Conservation (phyloP, 2,888 invertebrate species). For the Leptopilina drosophilae region DNA sequence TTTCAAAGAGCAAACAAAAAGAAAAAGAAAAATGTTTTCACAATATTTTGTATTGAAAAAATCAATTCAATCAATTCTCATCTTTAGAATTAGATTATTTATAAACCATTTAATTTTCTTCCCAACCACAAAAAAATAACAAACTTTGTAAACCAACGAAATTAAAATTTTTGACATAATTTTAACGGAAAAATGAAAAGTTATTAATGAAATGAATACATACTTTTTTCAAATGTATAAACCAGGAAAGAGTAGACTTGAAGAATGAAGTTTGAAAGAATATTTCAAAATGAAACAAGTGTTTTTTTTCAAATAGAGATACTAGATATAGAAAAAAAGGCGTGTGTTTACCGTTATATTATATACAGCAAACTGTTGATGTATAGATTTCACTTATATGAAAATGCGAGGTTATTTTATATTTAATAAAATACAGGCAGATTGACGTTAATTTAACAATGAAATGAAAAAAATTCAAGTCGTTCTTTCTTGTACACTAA, state of each 20-base stretch:
- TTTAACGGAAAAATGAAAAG: too few species aligned
- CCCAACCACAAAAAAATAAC: too few species aligned
- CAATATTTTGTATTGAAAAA: too few species aligned
- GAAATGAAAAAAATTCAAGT: neutral
- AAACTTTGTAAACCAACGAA: too few species aligned
- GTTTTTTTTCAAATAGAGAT: neutral
- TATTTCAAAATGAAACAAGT: neutral
- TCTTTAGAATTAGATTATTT: too few species aligned
- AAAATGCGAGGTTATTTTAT: neutral
- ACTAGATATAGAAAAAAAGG: conserved; percentile 31
- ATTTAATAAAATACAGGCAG: neutral
- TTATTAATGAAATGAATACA: too few species aligned
- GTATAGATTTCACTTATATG: neutral
- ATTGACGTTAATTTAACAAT: neutral
- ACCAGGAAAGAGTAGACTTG: neutral
- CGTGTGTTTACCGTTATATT: conserved; percentile 44
- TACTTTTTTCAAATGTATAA: too few species aligned
- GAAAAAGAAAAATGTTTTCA: too few species aligned
- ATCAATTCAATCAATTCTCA: too few species aligned
- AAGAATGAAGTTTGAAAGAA: neutral
- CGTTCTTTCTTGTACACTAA: neutral
- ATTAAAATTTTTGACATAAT: too few species aligned
- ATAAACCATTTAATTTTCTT: too few species aligned
- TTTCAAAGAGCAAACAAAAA: too few species aligned
- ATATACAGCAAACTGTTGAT: conserved; percentile 2